These are phyloP conservation scores for Calliphora vicina DNA, from an alignment of 1,140 invertebrate species.

Conservation along the genomic window DNA sequence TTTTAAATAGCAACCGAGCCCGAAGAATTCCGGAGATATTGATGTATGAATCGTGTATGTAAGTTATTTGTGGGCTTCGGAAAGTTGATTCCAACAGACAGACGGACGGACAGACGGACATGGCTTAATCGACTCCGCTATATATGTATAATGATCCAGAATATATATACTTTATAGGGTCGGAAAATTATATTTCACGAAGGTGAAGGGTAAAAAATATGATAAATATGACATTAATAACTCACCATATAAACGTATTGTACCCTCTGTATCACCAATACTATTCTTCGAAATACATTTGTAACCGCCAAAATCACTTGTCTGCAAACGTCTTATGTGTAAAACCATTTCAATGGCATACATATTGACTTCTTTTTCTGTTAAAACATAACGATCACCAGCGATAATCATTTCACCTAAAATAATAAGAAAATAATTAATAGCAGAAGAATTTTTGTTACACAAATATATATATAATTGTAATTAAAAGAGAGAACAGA, in stretches of 20 bases:
- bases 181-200: background rate
- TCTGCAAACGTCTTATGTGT: constrained; percentile 77
- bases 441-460: no score
- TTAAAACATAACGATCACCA: constrained; percentile 82
- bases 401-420: constrained; percentile 87
- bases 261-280: constrained; percentile 86
- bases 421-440: constrained; percentile 36
- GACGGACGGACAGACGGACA: no score
- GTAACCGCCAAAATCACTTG: constrained; percentile 85
- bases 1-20: no score
- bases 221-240: constrained; percentile 37
- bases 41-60: no score
- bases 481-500: no score
- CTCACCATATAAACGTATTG: constrained; percentile 88
- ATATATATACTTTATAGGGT: no score
- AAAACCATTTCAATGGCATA: constrained; percentile 84
- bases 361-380: constrained; percentile 75
- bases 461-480: no score
- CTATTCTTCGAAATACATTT: constrained; percentile 93
- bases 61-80: no score
- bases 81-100: no score
- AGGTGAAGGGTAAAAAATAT: background rate
- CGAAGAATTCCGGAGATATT: no score
- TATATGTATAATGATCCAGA: no score
- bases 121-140: no score